Percentiles rank a stretch among this genome's conserved stretches.
Evolutionary conservation across 2,888 invertebrate genomes (phyloP).

Genomic region (Sminthurinus aureus): DNA sequence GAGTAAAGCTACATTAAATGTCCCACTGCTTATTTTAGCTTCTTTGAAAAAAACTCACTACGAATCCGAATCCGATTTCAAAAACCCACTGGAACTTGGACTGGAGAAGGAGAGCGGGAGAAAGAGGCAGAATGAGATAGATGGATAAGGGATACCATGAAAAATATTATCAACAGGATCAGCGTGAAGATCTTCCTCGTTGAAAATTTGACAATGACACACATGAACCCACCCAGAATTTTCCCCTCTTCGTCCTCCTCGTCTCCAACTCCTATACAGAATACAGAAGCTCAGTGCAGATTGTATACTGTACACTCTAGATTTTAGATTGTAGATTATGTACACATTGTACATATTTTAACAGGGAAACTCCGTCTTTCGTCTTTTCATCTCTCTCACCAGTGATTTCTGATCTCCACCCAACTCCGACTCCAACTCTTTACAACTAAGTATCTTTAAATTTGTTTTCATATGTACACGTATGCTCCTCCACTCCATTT

Average conservation of each 20-base stretch:
- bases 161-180: conserved; percentile 45
- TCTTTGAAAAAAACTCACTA: not conserved
- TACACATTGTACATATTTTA: not conserved
- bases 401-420: not conserved
- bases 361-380: not conserved
- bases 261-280: not conserved
- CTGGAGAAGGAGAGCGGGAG: not conserved
- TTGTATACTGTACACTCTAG: not conserved
- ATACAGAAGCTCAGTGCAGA: no score
- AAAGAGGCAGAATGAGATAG: conserved; percentile 7
- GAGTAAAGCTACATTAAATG: conserved; percentile 21
- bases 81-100: conserved; percentile 6
- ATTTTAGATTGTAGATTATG: no score
- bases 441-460: conserved; percentile 29
- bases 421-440: not conserved
- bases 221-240: conserved; percentile 30
- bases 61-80: not conserved
- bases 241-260: not conserved
- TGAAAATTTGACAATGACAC: conserved; percentile 44
- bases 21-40: conserved; percentile 11
- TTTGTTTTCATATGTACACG: not conserved
- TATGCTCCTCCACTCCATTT: not conserved
- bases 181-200: conserved; percentile 40
- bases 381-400: not conserved
- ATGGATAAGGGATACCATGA: conserved; percentile 16